These are phyloP conservation scores for Cheilosia vernalis DNA, from an alignment of 2,888 invertebrate species.

Conservation along the genomic window DNA sequence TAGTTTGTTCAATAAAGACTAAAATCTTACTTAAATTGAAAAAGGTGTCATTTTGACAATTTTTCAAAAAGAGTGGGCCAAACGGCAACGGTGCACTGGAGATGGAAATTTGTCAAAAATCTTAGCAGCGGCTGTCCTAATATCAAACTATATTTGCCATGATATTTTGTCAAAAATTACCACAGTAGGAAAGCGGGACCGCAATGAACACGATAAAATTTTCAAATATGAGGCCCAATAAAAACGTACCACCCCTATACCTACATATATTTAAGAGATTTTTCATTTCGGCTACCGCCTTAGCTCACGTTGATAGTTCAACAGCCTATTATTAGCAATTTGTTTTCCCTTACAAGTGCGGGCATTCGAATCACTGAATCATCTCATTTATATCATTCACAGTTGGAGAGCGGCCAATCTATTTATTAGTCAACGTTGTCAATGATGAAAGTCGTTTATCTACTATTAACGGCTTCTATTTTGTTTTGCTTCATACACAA, in stretches of 20 bases:
- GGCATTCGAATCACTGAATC: constrained; percentile 20
- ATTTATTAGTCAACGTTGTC: constrained; percentile 16
- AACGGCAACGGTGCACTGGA: too few species aligned
- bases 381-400: constrained; percentile 20
- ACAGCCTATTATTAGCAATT: constrained; percentile 14
- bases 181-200: too few species aligned
- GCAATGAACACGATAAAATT: too few species aligned
- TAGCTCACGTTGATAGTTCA: constrained; percentile 13
- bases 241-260: not conserved
- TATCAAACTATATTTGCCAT: too few species aligned
- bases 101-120: too few species aligned
- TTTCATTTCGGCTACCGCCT: not conserved
- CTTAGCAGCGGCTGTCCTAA: too few species aligned
- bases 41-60: too few species aligned
- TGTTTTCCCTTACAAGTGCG: constrained; percentile 29
- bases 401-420: constrained; percentile 38
- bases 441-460: constrained; percentile 6
- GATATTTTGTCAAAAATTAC: too few species aligned
- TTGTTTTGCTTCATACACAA: not conserved
- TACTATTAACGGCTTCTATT: not conserved
- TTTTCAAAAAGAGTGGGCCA: too few species aligned
- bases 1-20: too few species aligned
- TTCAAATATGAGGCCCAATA: too few species aligned
- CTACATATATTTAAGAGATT: not conserved
- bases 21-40: too few species aligned